phyloP scores from a whole-genome alignment of 2,113 vertebrate genomes.

The Pterophyllum scalare region DNA sequence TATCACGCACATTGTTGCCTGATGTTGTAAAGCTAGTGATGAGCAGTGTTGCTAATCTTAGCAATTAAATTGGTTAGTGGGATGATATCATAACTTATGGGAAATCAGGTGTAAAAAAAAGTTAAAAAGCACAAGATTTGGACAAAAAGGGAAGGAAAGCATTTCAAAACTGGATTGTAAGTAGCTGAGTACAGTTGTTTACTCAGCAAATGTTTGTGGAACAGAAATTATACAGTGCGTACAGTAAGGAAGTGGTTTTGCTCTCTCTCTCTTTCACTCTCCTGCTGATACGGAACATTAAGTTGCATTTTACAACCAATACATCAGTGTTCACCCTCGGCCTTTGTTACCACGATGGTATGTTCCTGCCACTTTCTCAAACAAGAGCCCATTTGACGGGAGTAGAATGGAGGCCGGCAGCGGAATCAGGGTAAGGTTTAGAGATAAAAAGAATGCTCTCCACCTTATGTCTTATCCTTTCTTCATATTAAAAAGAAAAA shows the following conservation, averaged over 20 bases:
- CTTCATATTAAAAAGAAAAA: background rate
- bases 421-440: background rate
- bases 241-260: background rate
- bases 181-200: background rate
- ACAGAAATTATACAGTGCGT: background rate
- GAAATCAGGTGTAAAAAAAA: too few species aligned
- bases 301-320: conserved; percentile 29
- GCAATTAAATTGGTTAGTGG: too few species aligned
- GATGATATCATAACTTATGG: too few species aligned
- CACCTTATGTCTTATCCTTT: conserved; percentile 1
- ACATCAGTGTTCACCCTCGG: background rate
- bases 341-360: background rate
- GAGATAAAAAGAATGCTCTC: background rate
- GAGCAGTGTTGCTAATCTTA: too few species aligned
- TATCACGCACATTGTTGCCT: too few species aligned
- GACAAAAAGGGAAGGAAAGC: too few species aligned
- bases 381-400: conserved; percentile 23
- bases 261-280: background rate
- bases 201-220: background rate
- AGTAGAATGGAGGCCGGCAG: background rate
- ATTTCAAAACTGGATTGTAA: background rate
- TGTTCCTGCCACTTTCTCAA: conserved; percentile 6
- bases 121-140: background rate
- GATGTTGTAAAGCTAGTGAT: too few species aligned
- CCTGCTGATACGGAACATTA: conserved; percentile 24